Evolutionary conservation across 2,888 invertebrate species (phyloP).

Genomic region (Boloria selene): DNA sequence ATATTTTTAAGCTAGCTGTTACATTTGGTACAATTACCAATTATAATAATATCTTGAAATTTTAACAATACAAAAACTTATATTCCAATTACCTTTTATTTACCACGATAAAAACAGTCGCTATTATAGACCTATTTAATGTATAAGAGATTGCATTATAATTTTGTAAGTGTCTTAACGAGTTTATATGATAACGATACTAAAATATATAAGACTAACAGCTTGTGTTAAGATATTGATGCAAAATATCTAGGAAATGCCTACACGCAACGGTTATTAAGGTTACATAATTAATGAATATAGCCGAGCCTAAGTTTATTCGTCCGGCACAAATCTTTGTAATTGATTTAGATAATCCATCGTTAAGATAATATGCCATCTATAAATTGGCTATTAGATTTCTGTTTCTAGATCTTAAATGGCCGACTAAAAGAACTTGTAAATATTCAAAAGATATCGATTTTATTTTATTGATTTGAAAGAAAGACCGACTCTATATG

Average conservation of each 20-base stretch:
- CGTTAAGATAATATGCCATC: slow-evolving; percentile 31
- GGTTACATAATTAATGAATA: slow-evolving; percentile 28
- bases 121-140: no score
- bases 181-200: no score
- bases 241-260: slow-evolving; percentile 16
- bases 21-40: no score
- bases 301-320: slow-evolving; percentile 17
- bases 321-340: slow-evolving; percentile 29
- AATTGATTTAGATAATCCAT: slow-evolving; percentile 33
- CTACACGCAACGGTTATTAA: slow-evolving; percentile 30
- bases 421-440: slow-evolving; percentile 14
- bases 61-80: background rate
- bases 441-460: slow-evolving; percentile 6
- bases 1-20: no score
- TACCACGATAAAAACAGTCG: no score
- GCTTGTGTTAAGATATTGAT: slow-evolving; percentile 1
- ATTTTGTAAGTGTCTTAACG: no score
- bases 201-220: background rate
- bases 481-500: background rate
- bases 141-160: no score
- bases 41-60: no score
- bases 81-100: background rate
- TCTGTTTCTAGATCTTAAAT: slow-evolving; percentile 18
- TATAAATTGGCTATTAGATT: slow-evolving; percentile 31
- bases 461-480: slow-evolving; percentile 13